phyloP scores from a whole-genome alignment of 1,140 invertebrate species.

The Drosophila lini region DNA sequence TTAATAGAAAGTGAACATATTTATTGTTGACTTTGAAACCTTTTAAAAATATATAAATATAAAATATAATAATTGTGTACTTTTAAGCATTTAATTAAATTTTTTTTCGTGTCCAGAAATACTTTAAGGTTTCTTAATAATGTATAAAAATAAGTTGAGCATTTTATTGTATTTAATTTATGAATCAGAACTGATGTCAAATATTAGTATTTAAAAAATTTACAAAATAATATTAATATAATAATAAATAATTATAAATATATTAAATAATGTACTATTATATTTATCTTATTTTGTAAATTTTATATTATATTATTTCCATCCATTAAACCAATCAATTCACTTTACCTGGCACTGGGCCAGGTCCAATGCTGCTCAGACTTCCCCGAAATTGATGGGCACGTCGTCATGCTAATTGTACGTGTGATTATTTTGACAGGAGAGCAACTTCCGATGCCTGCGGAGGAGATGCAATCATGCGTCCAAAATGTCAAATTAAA shows the following conservation, averaged over 20 bases:
- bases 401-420: slow-evolving; percentile 82
- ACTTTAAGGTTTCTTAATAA: no score
- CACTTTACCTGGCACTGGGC: slow-evolving; percentile 23
- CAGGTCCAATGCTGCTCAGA: not conserved
- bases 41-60: not conserved
- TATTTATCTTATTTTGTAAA: not conserved
- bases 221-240: not conserved
- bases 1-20: not conserved
- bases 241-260: not conserved
- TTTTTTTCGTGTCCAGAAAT: no score
- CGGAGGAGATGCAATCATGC: slow-evolving; percentile 74
- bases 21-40: not conserved
- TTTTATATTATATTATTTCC: no score
- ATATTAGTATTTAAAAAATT: not conserved
- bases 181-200: no score
- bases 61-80: no score
- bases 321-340: slow-evolving; percentile 19
- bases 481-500: slow-evolving; percentile 82
- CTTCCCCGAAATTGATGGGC: slow-evolving; percentile 67
- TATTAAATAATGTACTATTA: not conserved
- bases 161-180: no score
- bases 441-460: slow-evolving; percentile 41
- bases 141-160: no score
- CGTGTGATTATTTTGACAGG: slow-evolving; percentile 83
- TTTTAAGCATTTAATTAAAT: not conserved